These are phyloP conservation scores for Iguana delicatissima DNA, from an alignment of 2,797 vertebrate genomes.

Conservation along the genomic window DNA sequence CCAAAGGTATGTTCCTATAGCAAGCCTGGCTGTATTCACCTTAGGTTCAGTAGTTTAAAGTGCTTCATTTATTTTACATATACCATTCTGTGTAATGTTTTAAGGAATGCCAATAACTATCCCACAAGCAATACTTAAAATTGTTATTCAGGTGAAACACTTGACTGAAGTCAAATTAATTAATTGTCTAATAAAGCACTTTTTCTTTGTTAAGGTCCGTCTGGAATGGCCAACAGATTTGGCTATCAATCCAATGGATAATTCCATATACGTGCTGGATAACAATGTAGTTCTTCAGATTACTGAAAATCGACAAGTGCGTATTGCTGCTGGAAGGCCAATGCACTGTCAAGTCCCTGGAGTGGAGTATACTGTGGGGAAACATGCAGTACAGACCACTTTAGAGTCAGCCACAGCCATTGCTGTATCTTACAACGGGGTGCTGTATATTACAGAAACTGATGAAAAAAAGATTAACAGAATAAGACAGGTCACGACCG, in stretches of 20 bases:
- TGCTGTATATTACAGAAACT: slow-evolving; percentile 93
- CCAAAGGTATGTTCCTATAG: not conserved
- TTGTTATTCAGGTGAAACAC: not conserved
- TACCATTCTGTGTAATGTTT: slow-evolving; percentile 12
- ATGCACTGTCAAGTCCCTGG: slow-evolving; percentile 93
- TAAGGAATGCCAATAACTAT: slow-evolving; percentile 13
- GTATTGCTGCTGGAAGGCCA: slow-evolving; percentile 93
- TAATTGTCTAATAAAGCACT: slow-evolving; percentile 46
- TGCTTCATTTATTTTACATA: slow-evolving; percentile 30
- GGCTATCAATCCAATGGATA: slow-evolving; percentile 97
- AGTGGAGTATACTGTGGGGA: slow-evolving; percentile 86
- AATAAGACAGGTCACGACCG: slow-evolving; percentile 93
- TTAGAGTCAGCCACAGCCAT: slow-evolving; percentile 94
- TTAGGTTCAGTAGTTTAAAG: slow-evolving; percentile 48
- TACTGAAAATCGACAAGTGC: slow-evolving; percentile 94
- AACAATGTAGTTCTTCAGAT: slow-evolving; percentile 97
- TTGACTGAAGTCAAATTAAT: not conserved
- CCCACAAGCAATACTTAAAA: not conserved
- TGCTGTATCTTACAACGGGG: slow-evolving; percentile 91
- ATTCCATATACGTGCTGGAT: slow-evolving; percentile 95
- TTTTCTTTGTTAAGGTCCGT: slow-evolving; percentile 85
- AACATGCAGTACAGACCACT: slow-evolving; percentile 90
- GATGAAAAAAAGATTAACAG: slow-evolving; percentile 97
- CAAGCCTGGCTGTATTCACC: not conserved
- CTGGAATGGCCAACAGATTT: slow-evolving; percentile 98